Evolutionary conservation across 1,140 invertebrate species (phyloP), one percentile per base, ranked within the genome.

Genomic region (Ceratina calcarata): DNA sequence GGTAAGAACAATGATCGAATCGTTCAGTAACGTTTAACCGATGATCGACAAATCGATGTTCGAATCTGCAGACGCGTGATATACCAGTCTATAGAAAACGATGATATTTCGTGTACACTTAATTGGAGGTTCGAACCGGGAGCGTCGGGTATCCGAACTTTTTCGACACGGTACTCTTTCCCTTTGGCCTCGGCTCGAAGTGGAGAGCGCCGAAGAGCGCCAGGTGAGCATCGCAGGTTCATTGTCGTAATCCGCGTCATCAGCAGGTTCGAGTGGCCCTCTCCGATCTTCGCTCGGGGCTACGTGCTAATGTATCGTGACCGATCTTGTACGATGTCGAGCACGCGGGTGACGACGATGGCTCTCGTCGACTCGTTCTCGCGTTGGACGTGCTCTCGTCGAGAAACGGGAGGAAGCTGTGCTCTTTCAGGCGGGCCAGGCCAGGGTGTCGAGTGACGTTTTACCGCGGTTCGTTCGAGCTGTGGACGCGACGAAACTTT

Each of bases 211-310:
- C 27, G 75, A 88, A 88, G 37, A 89, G 85, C 88, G 87, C 89
- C 91, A 92, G 91, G 91, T 92, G 91, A 91, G 91, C 91, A 89
- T 89, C 90, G 86, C 75, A 84, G 79, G 80, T 82, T 87, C 88
- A 88, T 91, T 90, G 89, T 89, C 82, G 65, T 85, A 82, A 89
- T 90, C 85, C 77, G 91, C 91, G 20, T 74, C 84, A 90, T 92
- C 91, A 91, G 91, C 91, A 90, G 78, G 86, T 87, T 91, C 87
- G 85, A 90, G 90, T 83, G 78, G 75, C 64, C 55, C 76, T 81
- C 73, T 81, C 73, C 6, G 10, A 45, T 45, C 37, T 45, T 45
- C 37, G 7, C 72, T 75, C 69, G 22, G 60, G 62, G 79, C 66
- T 88, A 88, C 85, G 87, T 88, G 86, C 89, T n/a, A 45, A 45